Conservation (phyloP, 1,140 invertebrate species). For the Tachypleus tridentatus region DNA sequence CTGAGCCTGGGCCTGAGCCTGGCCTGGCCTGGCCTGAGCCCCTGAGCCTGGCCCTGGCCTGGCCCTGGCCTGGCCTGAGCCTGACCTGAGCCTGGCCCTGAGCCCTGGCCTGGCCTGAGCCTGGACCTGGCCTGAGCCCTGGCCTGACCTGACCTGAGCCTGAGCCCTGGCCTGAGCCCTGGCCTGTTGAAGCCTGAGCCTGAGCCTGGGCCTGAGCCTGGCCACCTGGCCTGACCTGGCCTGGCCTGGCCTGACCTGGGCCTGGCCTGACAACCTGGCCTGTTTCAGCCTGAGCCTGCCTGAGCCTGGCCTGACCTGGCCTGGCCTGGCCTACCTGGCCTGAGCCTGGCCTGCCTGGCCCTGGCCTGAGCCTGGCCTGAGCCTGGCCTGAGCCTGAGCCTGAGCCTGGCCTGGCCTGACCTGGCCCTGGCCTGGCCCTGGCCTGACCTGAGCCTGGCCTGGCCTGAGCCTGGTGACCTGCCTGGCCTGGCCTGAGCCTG, state of each 20-base stretch:
- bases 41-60: too few relatives aligned
- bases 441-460: slow-evolving; percentile 24
- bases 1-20: slow-evolving; percentile 17
- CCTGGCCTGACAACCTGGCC: slow-evolving; percentile 23
- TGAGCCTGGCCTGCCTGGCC: too few relatives aligned
- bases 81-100: slow-evolving; percentile 24
- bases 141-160: too few relatives aligned
- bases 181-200: too few relatives aligned
- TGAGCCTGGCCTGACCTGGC: slow-evolving; percentile 17
- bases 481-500: slow-evolving; percentile 22
- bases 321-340: slow-evolving; percentile 18
- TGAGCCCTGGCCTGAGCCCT: too few relatives aligned
- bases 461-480: slow-evolving; percentile 21
- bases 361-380: slow-evolving; percentile 22
- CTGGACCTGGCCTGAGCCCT: slow-evolving; percentile 25
- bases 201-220: too few relatives aligned
- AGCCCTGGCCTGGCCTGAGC: slow-evolving; percentile 24
- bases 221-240: slow-evolving; percentile 25
- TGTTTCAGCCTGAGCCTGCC: slow-evolving; percentile 15
- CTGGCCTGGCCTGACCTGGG: slow-evolving; percentile 21
- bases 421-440: too few relatives aligned
- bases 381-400: slow-evolving; percentile 24
- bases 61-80: too few relatives aligned
- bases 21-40: slow-evolving; percentile 17
- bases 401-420: slow-evolving; percentile 20